Conservation (phyloP, 1,140 invertebrate species). For the Cardiocondyla obscurior region DNA sequence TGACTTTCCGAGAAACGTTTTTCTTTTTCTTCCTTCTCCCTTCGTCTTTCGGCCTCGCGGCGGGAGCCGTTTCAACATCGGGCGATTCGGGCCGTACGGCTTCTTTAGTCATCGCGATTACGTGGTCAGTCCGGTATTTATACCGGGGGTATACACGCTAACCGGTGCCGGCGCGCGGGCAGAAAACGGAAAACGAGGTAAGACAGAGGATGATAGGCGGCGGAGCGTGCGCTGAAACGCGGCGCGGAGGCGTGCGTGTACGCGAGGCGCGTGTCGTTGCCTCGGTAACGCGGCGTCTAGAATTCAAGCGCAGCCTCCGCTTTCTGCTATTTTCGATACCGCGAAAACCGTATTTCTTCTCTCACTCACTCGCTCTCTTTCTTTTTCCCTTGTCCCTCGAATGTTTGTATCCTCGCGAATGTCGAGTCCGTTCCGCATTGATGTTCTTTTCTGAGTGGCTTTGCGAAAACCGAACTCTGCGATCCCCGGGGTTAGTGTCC, state of each 20-base stretch:
- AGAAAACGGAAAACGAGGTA: slow-evolving; percentile 34
- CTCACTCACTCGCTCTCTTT: slow-evolving; percentile 35
- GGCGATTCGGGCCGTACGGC: slow-evolving; percentile 21
- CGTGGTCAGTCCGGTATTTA: slow-evolving; percentile 31
- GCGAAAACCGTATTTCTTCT: slow-evolving; percentile 62
- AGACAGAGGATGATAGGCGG: slow-evolving; percentile 43
- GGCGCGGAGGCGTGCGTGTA: slow-evolving; percentile 35
- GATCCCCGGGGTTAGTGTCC: not conserved
- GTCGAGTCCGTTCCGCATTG: not conserved
- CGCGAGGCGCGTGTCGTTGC: slow-evolving; percentile 68
- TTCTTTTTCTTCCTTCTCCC: not conserved
- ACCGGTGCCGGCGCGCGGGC: not conserved
- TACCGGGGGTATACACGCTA: not conserved
- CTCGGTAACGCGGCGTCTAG: slow-evolving; percentile 65
- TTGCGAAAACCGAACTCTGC: not conserved
- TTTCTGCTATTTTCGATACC: slow-evolving; percentile 66
- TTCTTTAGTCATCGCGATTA: slow-evolving; percentile 30
- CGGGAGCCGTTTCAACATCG: not conserved
- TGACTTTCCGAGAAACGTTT: not conserved
- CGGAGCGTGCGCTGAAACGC: not conserved
- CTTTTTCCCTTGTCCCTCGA: slow-evolving; percentile 9
- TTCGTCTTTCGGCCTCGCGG: not conserved
- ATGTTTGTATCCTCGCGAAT: slow-evolving; percentile 43
- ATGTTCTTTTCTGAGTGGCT: not conserved
- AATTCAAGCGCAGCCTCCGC: slow-evolving; percentile 36